Base-by-base conservation (phyloP, 2,888 invertebrate species). In the Leptinotarsa juncta region DNA sequence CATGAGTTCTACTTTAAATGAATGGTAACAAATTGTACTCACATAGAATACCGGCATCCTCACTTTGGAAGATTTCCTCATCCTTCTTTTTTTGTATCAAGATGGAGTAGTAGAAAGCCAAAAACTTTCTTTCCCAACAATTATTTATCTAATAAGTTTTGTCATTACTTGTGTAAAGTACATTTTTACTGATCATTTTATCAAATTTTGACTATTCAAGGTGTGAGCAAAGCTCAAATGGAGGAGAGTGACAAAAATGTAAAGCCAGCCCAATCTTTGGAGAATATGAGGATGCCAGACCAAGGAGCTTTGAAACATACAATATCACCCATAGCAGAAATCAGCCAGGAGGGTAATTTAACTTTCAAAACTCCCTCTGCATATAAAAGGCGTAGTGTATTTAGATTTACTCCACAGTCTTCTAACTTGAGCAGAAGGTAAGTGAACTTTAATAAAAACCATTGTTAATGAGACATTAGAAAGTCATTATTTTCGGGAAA, bases 301-400 rank as follows among this genome's bases (percentile, higher is more conserved):
- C 55, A 20, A 55, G 55, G 15, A 3, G 12, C 2, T n/a, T 32
- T 53, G 15, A 32, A 32, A 7, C 32, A 57, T 57, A 49, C 10
- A 32, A 48, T 69, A 42, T 78, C 79, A n/a, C 79, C 80, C 23
- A 79, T 80, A 62, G 23, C 72, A 12, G 79, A 80, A 73, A 73
- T 76, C 2, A 77, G 72, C 65, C 49, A 32, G 14, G 69, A 73
- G 55, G 66, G 60, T 4, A 77, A 57, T 49, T 72, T 79, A 23
- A 23, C 74, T 50, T 81, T 81, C 68, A 81, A 80, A 74, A 82
- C 82, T 23, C 82, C 82, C 3, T 79, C 78, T 50, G 80, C 82
- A n/a, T 79, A 82, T 68, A 72, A 79, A 42, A 70, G 81, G 55
- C 72, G 81, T 60, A 82, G 82, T 65, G 57, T 80, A 5, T 60